Evolutionary conservation across 2,888 invertebrate genomes (phyloP), one percentile per base, ranked within the genome.

Genomic region (Sphecodes monilicornis): DNA sequence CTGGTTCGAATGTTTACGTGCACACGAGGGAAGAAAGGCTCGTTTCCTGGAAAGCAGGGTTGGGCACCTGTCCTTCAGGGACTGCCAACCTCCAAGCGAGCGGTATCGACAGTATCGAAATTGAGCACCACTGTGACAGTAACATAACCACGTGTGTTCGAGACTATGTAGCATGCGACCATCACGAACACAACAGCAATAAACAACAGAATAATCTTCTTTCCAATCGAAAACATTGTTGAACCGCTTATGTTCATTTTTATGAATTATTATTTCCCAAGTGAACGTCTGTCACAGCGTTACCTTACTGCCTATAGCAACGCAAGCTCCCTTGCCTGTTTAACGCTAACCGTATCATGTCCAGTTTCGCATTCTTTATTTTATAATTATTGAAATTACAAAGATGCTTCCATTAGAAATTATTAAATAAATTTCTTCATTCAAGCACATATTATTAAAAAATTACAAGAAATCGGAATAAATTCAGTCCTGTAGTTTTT

Each of bases 1-100:
- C 83, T 83, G 86, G 85, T 74, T 85, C 72, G 83, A 88, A 90
- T 86, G 89, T 90, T 91, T 86, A 84, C 86, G 90, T 87, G 86
- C 88, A 86, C 89, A 91, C 86, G 82, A 81, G 87, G 87, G 91
- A 91, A 86, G 91, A 90, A 91, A 91, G 89, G 89, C 88, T 85
- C 89, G 93, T 93, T 94, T 94, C 94, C 94, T 93, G 93, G 94
- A 94, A 94, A 93, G 93, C 90, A 92, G 92, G 93, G 93, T 93
- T 92, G 94, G 93, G 93, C 94, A 94, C 94, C 94, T 94, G 94
- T 93, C 94, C 93, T 91, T 93, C 94, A 94, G 94, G 87, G 94
- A 82, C 79, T 91, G 79, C 89, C 94, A 90, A 93, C 91, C 71
- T 76, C 11, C n/a, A 50, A 66, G 60, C 36, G 16, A 80, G n/a